Conservation (phyloP, 64 coral and sea anemone genomes). For the Montipora sp. region DNA sequence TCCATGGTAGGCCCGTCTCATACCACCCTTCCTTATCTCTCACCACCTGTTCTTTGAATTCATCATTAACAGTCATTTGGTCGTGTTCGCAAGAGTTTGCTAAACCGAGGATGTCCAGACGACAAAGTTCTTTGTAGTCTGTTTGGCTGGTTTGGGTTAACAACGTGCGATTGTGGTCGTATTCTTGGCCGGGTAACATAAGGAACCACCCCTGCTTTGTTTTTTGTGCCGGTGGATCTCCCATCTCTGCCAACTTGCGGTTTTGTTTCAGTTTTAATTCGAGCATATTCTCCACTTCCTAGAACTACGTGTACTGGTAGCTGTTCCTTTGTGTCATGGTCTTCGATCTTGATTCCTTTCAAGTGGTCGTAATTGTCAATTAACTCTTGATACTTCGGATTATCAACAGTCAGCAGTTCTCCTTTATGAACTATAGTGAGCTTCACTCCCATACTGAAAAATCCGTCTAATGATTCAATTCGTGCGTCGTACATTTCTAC, state of each 20-base stretch:
- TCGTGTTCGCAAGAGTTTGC: background rate
- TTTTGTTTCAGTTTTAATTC: constrained; percentile 4
- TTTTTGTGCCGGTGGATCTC: constrained; percentile 38
- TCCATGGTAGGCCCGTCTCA: too few species aligned
- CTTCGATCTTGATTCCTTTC: constrained; percentile 50
- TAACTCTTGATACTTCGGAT: constrained; percentile 57
- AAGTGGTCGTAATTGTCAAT: constrained; percentile 50
- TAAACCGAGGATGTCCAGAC: constrained; percentile 29
- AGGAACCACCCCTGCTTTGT: constrained; percentile 66
- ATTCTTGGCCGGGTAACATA: background rate
- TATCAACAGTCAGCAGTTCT: constrained; percentile 67
- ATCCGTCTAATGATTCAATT: constrained; percentile 19
- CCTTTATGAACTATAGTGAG: constrained; percentile 62
- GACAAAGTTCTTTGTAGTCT: constrained; percentile 18
- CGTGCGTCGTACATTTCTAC: constrained; percentile 33
- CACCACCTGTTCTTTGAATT: constrained; percentile 6
- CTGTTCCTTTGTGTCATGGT: constrained; percentile 34
- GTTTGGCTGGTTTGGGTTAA: background rate
- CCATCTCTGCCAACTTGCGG: constrained; percentile 14
- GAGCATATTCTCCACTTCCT: constrained; percentile 34
- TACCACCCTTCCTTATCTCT: background rate
- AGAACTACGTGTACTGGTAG: constrained; percentile 63
- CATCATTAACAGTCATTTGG: background rate
- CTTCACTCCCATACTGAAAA: constrained; percentile 52
- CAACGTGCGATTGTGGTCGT: background rate